Evolutionary conservation across 2,113 vertebrate genomes (phyloP), one percentile per base, ranked within the genome.

Genomic region (Nesoenas mayeri): DNA sequence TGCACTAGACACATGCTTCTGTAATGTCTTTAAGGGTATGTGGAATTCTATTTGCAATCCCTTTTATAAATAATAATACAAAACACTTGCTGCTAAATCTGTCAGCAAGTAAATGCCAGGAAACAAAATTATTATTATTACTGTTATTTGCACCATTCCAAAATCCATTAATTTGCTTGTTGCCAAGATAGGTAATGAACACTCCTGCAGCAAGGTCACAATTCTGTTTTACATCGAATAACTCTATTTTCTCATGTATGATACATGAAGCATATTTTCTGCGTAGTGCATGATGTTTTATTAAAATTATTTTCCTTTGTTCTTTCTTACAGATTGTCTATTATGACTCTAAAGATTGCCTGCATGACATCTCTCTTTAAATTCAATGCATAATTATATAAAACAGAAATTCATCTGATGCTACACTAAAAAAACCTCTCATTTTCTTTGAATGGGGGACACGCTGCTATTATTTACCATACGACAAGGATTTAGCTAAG

Each of bases 251-350:
- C 94, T 97, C 88, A 84, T 89, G 87, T 94, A 93, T 95, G 93
- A 95, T 94, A 91, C 91, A 94, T 88, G 85, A 96, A 96, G 90
- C 85, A 56, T 88, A 96, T 91, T 97, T 96, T 88, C 96, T 88
- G 92, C 97, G 96, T 14, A 62, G 61, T 94, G 97, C 78, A 77
- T 91, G 80, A 96, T 96, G 85, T 98, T 97, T 98, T 97, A 97
- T 98, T 97, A 92, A 98, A 90, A 96, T 92, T 90, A 93, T 98
- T 97, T 97, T 60, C 90, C 91, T 97, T 97, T 97, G 90, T 97
- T 97, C 91, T 96, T 96, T 97, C 95, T 65, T 92, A 78, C 58
- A 93, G 85, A 91, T 92, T 93, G 86, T 83, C 73, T 91, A 60
- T 95, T 94, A 86, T 87, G 80, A 96, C 91, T 97, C 93, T 78